Conservation (phyloP, 2,888 invertebrate genomes). For the Dynastes grantii region DNA sequence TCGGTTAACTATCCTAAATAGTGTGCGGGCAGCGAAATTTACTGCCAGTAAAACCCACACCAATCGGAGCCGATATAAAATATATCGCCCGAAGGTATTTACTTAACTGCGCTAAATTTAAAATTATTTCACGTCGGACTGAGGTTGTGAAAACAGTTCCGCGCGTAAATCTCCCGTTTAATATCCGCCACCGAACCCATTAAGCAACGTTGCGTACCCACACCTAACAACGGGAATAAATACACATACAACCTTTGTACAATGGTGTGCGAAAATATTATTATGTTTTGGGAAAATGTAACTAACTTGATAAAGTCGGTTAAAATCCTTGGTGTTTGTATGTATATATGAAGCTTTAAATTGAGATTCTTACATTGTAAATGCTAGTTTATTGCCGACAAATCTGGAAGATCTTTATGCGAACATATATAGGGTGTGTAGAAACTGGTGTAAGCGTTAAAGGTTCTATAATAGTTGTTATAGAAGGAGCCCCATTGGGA, state of each 20-base stretch:
- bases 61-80: conserved; percentile 31
- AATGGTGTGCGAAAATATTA: neutral
- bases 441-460: too few relatives aligned
- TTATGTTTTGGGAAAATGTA: neutral
- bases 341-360: neutral
- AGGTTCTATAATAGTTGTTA: too few relatives aligned
- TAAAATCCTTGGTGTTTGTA: neutral
- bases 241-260: conserved; percentile 18
- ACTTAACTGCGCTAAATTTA: conserved; percentile 41
- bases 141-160: conserved; percentile 36
- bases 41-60: conserved; percentile 39
- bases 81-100: conserved; percentile 37
- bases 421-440: neutral
- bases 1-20: conserved; percentile 22
- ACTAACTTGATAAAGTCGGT: neutral
- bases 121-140: conserved; percentile 21
- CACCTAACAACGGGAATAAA: conserved; percentile 13
- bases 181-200: conserved; percentile 33
- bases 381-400: neutral
- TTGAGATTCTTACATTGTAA: neutral
- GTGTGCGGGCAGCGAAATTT: conserved; percentile 22
- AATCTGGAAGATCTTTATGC: neutral
- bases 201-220: conserved; percentile 18
- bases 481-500: too few relatives aligned
- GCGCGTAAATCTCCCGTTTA: conserved; percentile 37